Percentiles rank a stretch among this genome's conserved stretches.
Conservation (phyloP, 1,140 invertebrate species). For the Drosophila azteca region DNA sequence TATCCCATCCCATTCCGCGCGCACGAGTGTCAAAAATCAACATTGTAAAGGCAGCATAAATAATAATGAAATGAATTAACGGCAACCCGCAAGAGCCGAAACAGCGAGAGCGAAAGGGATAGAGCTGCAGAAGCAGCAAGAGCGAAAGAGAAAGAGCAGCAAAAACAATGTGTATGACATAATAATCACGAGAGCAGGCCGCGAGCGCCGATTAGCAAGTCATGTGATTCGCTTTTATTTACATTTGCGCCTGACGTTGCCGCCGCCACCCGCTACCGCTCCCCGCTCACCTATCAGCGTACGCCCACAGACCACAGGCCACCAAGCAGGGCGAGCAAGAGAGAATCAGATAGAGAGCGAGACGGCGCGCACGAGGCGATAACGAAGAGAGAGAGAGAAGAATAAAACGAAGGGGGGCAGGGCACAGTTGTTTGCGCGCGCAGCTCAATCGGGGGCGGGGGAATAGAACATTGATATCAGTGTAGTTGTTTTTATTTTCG, state of each 20-base stretch:
- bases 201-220: slow-evolving; percentile 83
- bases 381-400: slow-evolving; percentile 23
- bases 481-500: slow-evolving; percentile 10
- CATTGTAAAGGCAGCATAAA: slow-evolving; percentile 66
- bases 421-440: slow-evolving; percentile 57
- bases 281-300: slow-evolving; percentile 2
- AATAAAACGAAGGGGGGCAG: slow-evolving; percentile 28
- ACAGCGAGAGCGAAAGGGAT: slow-evolving; percentile 1
- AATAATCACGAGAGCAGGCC: slow-evolving; percentile 83
- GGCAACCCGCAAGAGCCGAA: neutral
- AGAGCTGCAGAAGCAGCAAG: slow-evolving; percentile 8
- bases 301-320: slow-evolving; percentile 9
- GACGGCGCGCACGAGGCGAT: slow-evolving; percentile 47
- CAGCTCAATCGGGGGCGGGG: slow-evolving; percentile 43
- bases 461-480: slow-evolving; percentile 19
- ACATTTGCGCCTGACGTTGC: slow-evolving; percentile 75
- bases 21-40: slow-evolving; percentile 71
- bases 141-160: slow-evolving; percentile 19
- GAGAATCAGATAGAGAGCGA: slow-evolving; percentile 19
- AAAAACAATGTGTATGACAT: slow-evolving; percentile 79
- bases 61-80: slow-evolving; percentile 78
- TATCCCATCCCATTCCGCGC: neutral
- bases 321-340: slow-evolving; percentile 6
- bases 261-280: slow-evolving; percentile 15
- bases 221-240: slow-evolving; percentile 84